phyloP scores from a whole-genome alignment of 92 coral and sea anemone species.

The Bergia puertoricense region DNA sequence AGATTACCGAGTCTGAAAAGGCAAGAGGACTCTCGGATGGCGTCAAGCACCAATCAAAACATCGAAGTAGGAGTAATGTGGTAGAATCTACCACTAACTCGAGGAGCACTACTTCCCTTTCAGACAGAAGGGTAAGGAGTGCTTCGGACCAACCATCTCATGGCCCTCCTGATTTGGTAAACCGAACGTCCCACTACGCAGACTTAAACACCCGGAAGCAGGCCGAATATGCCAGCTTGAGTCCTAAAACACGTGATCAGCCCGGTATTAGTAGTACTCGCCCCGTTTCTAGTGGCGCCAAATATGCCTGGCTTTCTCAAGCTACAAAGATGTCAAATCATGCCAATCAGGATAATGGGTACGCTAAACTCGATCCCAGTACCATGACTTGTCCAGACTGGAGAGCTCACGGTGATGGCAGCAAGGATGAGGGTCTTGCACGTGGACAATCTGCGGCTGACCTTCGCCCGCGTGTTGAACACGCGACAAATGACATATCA shows the following conservation, averaged over 20 bases:
- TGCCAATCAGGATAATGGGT: not conserved
- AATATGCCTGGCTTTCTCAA: constrained; percentile 6
- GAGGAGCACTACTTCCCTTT: not conserved
- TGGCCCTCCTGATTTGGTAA: not conserved
- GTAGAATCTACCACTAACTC: not conserved
- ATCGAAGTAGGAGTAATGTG: not conserved
- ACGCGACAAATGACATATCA: not conserved
- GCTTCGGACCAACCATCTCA: not conserved
- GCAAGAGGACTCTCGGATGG: not conserved
- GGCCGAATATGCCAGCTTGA: constrained; percentile 10
- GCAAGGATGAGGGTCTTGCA: not conserved
- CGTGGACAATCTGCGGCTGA: not conserved
- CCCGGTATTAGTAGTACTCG: not conserved
- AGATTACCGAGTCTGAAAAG: not conserved
- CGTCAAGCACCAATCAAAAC: not conserved
- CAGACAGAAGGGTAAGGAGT: not conserved
- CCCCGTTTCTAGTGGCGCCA: not conserved
- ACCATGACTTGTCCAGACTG: not conserved
- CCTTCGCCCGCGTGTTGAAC: not conserved
- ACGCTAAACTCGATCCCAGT: not conserved
- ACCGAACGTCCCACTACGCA: not conserved
- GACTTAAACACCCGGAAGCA: not conserved
- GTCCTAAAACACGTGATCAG: not conserved
- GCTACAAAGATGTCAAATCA: not conserved
- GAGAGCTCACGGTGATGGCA: not conserved